Evolutionary conservation across 1,140 invertebrate species (phyloP).

Genomic region (Neuroterus valhalla): DNA sequence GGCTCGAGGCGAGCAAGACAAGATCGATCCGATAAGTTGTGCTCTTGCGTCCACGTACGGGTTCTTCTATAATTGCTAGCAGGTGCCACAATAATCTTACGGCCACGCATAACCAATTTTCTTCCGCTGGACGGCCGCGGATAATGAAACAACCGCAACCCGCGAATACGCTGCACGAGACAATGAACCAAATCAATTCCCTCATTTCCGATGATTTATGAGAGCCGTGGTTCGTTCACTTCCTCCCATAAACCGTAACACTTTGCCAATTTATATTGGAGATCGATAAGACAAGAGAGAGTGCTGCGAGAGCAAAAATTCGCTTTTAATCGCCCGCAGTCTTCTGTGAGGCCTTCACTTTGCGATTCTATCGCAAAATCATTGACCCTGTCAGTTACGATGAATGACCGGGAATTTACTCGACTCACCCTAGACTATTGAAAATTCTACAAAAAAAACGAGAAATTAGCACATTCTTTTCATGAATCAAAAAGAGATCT

Average conservation of each 20-base stretch:
- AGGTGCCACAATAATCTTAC: slow-evolving; percentile 68
- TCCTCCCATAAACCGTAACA: neutral
- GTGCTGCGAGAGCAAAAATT: no score
- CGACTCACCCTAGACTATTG: no score
- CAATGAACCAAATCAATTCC: slow-evolving; percentile 57
- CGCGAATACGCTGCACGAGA: slow-evolving; percentile 36
- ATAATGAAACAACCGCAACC: slow-evolving; percentile 59
- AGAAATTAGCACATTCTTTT: no score
- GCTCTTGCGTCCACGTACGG: slow-evolving; percentile 37
- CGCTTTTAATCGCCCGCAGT: no score
- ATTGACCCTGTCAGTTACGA: no score
- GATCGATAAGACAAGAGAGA: neutral
- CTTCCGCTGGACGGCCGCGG: slow-evolving; percentile 42
- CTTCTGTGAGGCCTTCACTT: no score
- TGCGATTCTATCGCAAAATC: no score
- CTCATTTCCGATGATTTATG: slow-evolving; percentile 51
- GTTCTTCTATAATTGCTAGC: slow-evolving; percentile 60
- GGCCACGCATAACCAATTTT: slow-evolving; percentile 62
- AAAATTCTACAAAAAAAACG: no score
- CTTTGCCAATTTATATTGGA: neutral
- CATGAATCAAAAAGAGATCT: no score
- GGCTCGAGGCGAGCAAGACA: slow-evolving; percentile 43
- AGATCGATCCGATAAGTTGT: slow-evolving; percentile 52
- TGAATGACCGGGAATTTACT: no score
- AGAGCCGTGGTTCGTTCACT: neutral